Evolutionary conservation across 2,113 vertebrate genomes (phyloP), one percentile per base, ranked within the genome.

Genomic region (Corythoichthys haematopterus): DNA sequence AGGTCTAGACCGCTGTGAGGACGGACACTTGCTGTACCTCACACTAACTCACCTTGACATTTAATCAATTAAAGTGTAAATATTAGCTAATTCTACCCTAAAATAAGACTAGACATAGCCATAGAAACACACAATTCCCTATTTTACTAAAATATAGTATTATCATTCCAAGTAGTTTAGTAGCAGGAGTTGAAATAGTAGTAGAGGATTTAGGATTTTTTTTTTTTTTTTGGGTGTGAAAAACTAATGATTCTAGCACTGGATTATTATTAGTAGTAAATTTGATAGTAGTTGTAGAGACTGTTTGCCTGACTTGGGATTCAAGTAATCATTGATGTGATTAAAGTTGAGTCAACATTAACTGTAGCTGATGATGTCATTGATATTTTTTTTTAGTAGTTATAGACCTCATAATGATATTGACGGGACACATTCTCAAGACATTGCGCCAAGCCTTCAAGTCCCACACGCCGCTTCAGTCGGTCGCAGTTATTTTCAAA

Each of bases 1-100:
- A 36, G 79, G 80, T 65, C 62, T 61, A 66, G 67, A 70, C 78
- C 51, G 52, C 65, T 68, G 68, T 81, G 76, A 76, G 78, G 80
- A 83, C 79, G 20, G 72, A 77, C 79, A 69, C 68, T 77, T 64
- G 59, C 74, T 47, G 67, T 68, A 48, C 65, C 70, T 72, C 65
- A 79, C 64, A 62, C 59, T n/a, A 28, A 46, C 59, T 40, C 10
- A 16, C 37, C 37, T 43, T 20, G 40, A 20, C 59, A 61, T 61
- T 61, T 45, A 4, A 45, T 61, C 59, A 45, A 45, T 61, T 61
- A 20, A 43, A 20, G 7, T 10, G 11, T 37, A 40, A 61, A 43
- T 20, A 61, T 61, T 37, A 11, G 40, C 1, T 43, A 43, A 11
- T 61, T 61, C 16, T 20, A 43, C 38, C 8, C 43, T 43, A 43